Evolutionary conservation across 2,113 vertebrate genomes (phyloP), one percentile per base, ranked within the genome.

Genomic region (Hystrix brachyura): DNA sequence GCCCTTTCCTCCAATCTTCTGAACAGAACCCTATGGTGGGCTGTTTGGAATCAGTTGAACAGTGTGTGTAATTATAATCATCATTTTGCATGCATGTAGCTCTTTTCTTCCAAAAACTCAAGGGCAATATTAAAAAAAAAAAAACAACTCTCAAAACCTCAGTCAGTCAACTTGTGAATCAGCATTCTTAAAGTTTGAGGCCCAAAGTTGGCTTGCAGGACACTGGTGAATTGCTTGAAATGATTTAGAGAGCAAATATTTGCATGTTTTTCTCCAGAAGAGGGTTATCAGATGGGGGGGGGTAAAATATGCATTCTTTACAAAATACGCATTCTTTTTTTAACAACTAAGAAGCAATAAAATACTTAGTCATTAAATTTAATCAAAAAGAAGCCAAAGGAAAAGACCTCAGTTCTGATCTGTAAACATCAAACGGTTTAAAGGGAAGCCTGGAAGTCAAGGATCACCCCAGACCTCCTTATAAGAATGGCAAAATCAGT

Each of bases 41-140:
- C 67, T 94, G 76, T 94, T 94, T 71, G 81, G 84, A 78, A 69
- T 92, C 60, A 38, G 67, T 17, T 43, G 53, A 92, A 87, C 32
- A 90, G 85, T 32, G 4, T 48, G 65, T 29, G 34, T 94, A 97
- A 97, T 94, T 90, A 95, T 84, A 97, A 96, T 96, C 93, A 98
- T 94, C 94, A 94, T 96, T 94, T 96, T 95, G 94, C 53, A 97
- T 53, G 80, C 76, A 80, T 32, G 71, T 57, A 32, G 84, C 32
- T 94, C 74, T 94, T 97, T 87, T 79, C 60, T 90, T 83, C 21
- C 38, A 14, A 64, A 96, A 80, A 19, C 69, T 83, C 90, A 87
- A 96, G 89, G 64, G 83, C 69, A 90, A 43, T 43, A 21, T 51
- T 38, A 65, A 95, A 93, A 93, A 80, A 93, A 93, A 69, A 13